Evolutionary conservation across 2,113 vertebrate genomes (phyloP).

Genomic region (Bubalus kerabau): DNA sequence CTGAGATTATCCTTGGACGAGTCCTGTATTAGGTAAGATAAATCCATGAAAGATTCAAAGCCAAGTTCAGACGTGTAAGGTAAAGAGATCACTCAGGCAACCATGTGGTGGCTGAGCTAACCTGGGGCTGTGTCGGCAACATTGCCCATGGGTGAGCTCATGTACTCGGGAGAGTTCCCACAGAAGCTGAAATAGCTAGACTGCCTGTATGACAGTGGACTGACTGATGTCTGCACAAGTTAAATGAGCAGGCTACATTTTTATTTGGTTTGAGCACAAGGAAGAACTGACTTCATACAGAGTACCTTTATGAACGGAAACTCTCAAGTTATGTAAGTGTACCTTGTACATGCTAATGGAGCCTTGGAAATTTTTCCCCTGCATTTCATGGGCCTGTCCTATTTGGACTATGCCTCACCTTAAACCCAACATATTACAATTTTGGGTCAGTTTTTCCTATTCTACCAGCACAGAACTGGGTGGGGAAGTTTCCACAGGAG

Average conservation of each 20-base stretch:
- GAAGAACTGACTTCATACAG: not conserved
- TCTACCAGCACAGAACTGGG: not conserved
- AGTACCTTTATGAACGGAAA: not conserved
- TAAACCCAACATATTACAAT: not conserved
- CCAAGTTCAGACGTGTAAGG: not conserved
- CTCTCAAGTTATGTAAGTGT: not conserved
- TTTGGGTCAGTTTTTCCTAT: not conserved
- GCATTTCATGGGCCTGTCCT: not conserved
- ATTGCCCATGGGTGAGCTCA: not conserved
- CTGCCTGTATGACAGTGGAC: not conserved
- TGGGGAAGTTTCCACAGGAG: not conserved
- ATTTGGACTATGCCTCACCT: constrained; percentile 8
- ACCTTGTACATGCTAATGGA: not conserved
- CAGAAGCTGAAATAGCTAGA: rapidly evolving
- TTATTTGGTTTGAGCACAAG: not conserved
- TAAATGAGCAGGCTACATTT: not conserved
- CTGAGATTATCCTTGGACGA: not conserved
- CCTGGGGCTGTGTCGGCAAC: not conserved
- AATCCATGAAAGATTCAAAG: not conserved
- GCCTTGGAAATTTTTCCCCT: not conserved
- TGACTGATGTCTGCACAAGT: not conserved
- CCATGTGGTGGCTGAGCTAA: not conserved
- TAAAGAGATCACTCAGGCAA: not conserved
- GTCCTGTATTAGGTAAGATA: not conserved
- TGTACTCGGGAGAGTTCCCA: too few relatives aligned